phyloP scores from a whole-genome alignment of 2,888 invertebrate species.

The Leucophora obtusa region DNA sequence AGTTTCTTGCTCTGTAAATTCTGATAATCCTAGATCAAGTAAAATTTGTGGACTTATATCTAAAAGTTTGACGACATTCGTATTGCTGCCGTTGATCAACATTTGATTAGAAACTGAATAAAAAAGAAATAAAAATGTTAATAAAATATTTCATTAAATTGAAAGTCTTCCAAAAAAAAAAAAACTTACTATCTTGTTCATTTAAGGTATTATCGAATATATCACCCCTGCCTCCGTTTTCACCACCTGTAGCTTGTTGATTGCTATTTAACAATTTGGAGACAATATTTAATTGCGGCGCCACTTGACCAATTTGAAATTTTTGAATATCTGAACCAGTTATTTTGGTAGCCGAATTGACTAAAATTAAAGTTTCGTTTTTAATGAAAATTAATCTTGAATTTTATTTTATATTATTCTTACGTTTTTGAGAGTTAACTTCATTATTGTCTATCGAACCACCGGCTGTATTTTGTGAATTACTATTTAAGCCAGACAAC shows the following conservation, averaged over 20 bases:
- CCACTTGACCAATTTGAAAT: constrained; percentile 61
- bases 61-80: not conserved
- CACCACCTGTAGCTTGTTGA: constrained; percentile 62
- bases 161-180: not conserved
- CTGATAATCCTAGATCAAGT: constrained; percentile 20
- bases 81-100: constrained; percentile 24
- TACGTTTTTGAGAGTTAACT: constrained; percentile 25
- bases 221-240: constrained; percentile 61
- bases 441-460: constrained; percentile 10
- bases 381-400: not conserved
- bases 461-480: not conserved
- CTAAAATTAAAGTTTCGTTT: constrained; percentile 9
- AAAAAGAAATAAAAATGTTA: not conserved
- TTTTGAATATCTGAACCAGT: constrained; percentile 63
- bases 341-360: constrained; percentile 30
- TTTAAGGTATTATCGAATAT: not conserved
- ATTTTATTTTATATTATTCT: not conserved
- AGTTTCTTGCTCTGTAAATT: not conserved
- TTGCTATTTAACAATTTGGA: constrained; percentile 38
- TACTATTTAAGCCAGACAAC: not conserved
- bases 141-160: too few species aligned
- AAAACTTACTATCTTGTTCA: constrained; percentile 20
- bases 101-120: not conserved
- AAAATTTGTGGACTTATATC: constrained; percentile 15
- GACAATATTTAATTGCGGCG: constrained; percentile 47